Evolutionary conservation across 2,797 vertebrate genomes (phyloP).

Genomic region (Huso huso): DNA sequence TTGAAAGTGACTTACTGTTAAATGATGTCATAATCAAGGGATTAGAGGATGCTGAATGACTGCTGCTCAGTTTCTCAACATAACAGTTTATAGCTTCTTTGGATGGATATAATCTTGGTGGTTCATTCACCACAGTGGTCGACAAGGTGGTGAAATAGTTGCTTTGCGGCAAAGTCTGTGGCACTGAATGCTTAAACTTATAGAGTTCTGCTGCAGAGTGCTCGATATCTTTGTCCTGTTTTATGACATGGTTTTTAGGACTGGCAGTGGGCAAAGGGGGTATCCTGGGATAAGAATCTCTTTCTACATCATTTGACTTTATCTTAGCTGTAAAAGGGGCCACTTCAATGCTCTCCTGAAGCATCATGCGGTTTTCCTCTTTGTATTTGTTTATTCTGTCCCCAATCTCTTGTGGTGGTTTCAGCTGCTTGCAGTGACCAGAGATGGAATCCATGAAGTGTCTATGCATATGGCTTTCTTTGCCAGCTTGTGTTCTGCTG

Average conservation of each 20-base stretch:
- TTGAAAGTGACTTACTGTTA: constrained; percentile 81
- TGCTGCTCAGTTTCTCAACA: constrained; percentile 64
- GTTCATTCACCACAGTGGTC: constrained; percentile 93
- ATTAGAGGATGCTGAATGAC: constrained; percentile 53
- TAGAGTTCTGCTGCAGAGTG: constrained; percentile 67
- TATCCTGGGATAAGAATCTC: constrained; percentile 47
- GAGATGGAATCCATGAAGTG: constrained; percentile 75
- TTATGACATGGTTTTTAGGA: constrained; percentile 68
- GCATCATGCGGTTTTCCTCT: constrained; percentile 87
- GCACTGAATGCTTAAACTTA: constrained; percentile 68
- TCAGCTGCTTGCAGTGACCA: constrained; percentile 60
- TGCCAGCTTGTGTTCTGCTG: constrained; percentile 66
- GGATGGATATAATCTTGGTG: constrained; percentile 79
- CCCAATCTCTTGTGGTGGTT: constrained; percentile 51
- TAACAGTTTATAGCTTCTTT: constrained; percentile 70
- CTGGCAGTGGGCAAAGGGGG: constrained; percentile 55
- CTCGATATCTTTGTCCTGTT: constrained; percentile 70
- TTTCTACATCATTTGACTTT: constrained; percentile 65
- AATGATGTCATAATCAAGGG: constrained; percentile 62
- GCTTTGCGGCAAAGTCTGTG: constrained; percentile 76
- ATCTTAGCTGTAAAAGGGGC: constrained; percentile 88
- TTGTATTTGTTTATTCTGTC: constrained; percentile 86
- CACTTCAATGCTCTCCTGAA: constrained; percentile 94
- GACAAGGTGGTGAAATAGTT: constrained; percentile 95
- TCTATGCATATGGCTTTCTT: constrained; percentile 77